Evolutionary conservation across 2,888 invertebrate genomes (phyloP).

Genomic region (Sipunculus nudus): DNA sequence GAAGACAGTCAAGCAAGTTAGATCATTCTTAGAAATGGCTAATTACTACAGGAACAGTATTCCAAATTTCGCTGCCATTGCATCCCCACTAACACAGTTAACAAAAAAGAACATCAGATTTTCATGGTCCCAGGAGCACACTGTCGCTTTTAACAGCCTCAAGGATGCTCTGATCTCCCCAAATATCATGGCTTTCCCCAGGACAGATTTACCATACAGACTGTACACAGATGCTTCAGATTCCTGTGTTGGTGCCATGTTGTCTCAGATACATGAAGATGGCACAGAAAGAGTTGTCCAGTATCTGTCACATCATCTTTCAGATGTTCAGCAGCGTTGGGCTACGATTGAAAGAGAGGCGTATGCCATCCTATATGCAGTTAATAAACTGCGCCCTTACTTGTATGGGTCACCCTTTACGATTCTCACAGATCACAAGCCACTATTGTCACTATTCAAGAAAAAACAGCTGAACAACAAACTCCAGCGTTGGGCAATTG

Average conservation of each 20-base stretch:
- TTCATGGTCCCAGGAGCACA: neutral
- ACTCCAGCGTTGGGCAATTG: constrained; percentile 6
- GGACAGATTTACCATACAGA: neutral
- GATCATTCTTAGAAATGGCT: constrained; percentile 15
- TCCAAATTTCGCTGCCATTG: neutral
- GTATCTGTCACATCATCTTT: neutral
- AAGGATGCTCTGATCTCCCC: neutral
- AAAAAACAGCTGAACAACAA: constrained; percentile 9
- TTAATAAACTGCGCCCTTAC: constrained; percentile 8
- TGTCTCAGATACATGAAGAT: neutral
- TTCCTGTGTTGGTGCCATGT: constrained; percentile 1
- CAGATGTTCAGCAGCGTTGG: neutral
- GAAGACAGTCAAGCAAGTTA: neutral
- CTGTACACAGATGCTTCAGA: constrained; percentile 16
- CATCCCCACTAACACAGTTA: neutral
- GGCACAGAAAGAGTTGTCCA: neutral
- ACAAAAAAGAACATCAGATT: neutral
- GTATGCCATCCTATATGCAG: neutral
- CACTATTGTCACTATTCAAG: constrained; percentile 1
- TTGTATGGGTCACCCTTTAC: constrained; percentile 7
- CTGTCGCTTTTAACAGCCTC: constrained; percentile 3
- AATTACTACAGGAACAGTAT: constrained; percentile 6
- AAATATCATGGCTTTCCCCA: constrained; percentile 2
- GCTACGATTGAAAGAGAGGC: neutral
- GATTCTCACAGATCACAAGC: constrained; percentile 14